phyloP scores from a whole-genome alignment of 2,113 vertebrate species.

The Mesitornis unicolor region DNA sequence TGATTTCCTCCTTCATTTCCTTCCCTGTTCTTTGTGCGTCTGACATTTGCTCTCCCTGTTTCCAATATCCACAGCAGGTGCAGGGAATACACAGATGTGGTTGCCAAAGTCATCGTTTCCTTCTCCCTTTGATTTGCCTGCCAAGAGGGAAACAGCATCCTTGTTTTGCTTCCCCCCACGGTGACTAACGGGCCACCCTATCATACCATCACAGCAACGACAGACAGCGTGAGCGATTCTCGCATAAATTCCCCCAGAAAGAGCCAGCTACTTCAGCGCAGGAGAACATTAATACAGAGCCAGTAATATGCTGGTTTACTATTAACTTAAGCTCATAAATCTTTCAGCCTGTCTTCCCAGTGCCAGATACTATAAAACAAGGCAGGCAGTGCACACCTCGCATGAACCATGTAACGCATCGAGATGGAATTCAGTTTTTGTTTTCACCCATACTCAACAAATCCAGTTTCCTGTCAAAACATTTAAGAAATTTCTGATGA shows the following conservation, averaged over 20 bases:
- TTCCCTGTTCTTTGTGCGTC: background rate
- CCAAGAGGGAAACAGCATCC: background rate
- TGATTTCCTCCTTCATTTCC: constrained; percentile 34
- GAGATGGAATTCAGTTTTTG: background rate
- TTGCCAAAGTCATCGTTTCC: background rate
- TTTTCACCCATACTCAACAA: background rate
- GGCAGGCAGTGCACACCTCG: background rate
- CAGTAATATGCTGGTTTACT: constrained; percentile 24
- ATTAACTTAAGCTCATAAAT: constrained; percentile 44
- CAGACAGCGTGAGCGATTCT: background rate
- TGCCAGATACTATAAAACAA: constrained; percentile 44
- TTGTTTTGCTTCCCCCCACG: background rate
- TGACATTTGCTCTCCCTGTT: background rate
- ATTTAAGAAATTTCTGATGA: background rate
- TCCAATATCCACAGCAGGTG: background rate
- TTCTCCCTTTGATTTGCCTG: background rate
- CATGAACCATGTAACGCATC: background rate
- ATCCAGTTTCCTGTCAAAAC: background rate
- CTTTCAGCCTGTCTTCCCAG: constrained; percentile 14
- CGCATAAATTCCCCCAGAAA: background rate
- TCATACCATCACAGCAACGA: background rate
- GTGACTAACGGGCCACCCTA: background rate
- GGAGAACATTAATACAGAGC: background rate
- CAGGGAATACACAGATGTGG: background rate
- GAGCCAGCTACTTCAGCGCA: background rate